Evolutionary conservation across 2,888 invertebrate species (phyloP), one percentile per base, ranked within the genome.

Genomic region (Nomada flava): DNA sequence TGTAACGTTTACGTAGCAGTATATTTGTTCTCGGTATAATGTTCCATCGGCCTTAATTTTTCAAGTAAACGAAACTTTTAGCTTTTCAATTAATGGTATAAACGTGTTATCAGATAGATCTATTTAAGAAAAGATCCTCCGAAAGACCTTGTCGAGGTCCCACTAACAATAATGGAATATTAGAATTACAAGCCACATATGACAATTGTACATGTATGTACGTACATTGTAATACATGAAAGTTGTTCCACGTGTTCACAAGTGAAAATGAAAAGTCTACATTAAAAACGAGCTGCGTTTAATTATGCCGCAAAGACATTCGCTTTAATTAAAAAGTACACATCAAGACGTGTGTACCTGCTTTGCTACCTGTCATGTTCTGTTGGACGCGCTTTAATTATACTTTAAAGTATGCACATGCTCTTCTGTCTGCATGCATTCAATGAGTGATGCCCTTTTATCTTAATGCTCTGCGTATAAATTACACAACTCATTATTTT

Each of bases 321-420:
- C n/a, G n/a, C 50, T 70, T 59, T 50, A 59, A 70, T 59, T 70
- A 59, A 70, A 70, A 70, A 29, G 20, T 50, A 9, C 20, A 20
- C 59, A n/a, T n/a, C 47, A 60, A 70, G 47, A 50, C 55, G 44
- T 13, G 20, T 26, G 23, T 57, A 29, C 59, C 29, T 50, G 29
- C 20, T 50, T 44, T 20, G 10, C 47, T 50, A 59, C 23, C 29
- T 29, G 59, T 70, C 29, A 20, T 59, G 15, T 59, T 57, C 47
- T 20, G 26, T 50, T 60, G 29, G 47, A 59, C 44, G 47, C 4
- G 47, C 47, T 59, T 29, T 70, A 70, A 70, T 60, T 70, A 70
- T 59, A 26, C 15, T 59, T 50, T 10, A 36, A 59, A 70, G 29
- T 29, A 50, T 26, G 2, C 15, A 10, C 26, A 23, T 20, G 53